phyloP scores from a whole-genome alignment of 1,140 invertebrate genomes.

The Sycobia sp. region DNA sequence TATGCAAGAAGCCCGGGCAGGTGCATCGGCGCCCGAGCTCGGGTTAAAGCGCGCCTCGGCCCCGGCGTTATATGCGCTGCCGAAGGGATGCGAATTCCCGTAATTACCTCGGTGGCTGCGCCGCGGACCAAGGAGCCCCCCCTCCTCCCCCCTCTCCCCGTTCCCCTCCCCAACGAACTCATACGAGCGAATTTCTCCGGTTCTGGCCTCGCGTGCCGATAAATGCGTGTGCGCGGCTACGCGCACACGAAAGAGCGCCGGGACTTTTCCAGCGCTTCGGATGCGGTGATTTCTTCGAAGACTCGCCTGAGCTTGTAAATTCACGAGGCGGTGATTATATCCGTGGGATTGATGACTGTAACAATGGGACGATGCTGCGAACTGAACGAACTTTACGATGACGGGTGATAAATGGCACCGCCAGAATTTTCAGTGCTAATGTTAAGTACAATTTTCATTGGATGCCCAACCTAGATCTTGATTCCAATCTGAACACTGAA shows the following conservation, averaged over 20 bases:
- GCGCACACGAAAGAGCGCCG: neutral
- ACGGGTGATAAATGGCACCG: too few species aligned
- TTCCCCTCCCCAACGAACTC: too few species aligned
- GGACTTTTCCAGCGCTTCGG: neutral
- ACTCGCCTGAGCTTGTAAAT: too few species aligned
- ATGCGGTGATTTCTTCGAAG: slow-evolving; percentile 3
- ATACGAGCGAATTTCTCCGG: slow-evolving; percentile 45
- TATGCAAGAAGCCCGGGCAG: slow-evolving; percentile 2
- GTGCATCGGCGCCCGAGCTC: slow-evolving; percentile 25
- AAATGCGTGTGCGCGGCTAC: neutral
- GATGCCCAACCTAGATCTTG: too few species aligned
- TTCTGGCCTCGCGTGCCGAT: neutral
- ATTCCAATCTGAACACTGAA: too few species aligned
- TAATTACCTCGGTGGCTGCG: slow-evolving; percentile 50
- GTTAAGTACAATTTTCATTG: too few species aligned
- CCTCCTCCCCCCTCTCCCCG: too few species aligned
- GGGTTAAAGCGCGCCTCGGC: slow-evolving; percentile 37
- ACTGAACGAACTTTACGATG: too few species aligned
- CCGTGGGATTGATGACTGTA: too few species aligned
- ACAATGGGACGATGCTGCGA: too few species aligned
- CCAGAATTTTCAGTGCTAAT: too few species aligned
- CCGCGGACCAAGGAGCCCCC: slow-evolving; percentile 37
- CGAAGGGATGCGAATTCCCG: slow-evolving; percentile 48
- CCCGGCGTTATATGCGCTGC: slow-evolving; percentile 40
- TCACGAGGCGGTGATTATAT: too few species aligned